Evolutionary conservation across 2,888 invertebrate species (phyloP).

Genomic region (Dryadula phaetusa): DNA sequence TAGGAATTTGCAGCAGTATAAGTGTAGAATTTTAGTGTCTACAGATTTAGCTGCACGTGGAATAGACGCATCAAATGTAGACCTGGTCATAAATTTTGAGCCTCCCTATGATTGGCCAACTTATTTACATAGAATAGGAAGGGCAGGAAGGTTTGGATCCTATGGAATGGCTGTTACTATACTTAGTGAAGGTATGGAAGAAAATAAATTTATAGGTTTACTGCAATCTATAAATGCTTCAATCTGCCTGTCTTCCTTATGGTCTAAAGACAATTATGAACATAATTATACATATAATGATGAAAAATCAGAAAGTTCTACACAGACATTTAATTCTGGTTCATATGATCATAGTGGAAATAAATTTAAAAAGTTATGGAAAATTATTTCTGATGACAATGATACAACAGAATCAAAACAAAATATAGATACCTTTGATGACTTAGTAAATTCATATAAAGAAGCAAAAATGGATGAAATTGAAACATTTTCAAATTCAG

Average conservation of each 20-base stretch:
- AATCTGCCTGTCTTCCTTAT: conserved; percentile 58
- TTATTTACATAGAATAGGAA: conserved; percentile 97
- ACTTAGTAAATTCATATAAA: conserved; percentile 55
- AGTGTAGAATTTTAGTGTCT: conserved; percentile 93
- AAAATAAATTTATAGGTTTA: conserved; percentile 82
- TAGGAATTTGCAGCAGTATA: conserved; percentile 90
- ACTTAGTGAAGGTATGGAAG: conserved; percentile 87
- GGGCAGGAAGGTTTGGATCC: conserved; percentile 97
- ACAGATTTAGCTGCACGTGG: conserved; percentile 97
- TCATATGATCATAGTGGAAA: conserved; percentile 44
- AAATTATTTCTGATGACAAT: conserved; percentile 48
- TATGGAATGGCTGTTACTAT: conserved; percentile 92
- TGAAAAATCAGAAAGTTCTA: background rate
- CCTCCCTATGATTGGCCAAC: conserved; percentile 91
- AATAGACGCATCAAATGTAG: conserved; percentile 96
- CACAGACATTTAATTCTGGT: conserved; percentile 10
- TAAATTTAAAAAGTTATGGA: conserved; percentile 53
- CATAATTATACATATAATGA: background rate
- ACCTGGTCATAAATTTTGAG: conserved; percentile 97
- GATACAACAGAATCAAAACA: conserved; percentile 28
- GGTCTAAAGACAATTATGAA: conserved; percentile 54
- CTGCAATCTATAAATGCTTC: conserved; percentile 82
- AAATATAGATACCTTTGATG: conserved; percentile 52
- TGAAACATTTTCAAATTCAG: conserved; percentile 60
- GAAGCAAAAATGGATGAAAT: conserved; percentile 44